These are phyloP conservation scores for Sialia sialis DNA, from an alignment of 2,113 vertebrate species.

Conservation along the genomic window DNA sequence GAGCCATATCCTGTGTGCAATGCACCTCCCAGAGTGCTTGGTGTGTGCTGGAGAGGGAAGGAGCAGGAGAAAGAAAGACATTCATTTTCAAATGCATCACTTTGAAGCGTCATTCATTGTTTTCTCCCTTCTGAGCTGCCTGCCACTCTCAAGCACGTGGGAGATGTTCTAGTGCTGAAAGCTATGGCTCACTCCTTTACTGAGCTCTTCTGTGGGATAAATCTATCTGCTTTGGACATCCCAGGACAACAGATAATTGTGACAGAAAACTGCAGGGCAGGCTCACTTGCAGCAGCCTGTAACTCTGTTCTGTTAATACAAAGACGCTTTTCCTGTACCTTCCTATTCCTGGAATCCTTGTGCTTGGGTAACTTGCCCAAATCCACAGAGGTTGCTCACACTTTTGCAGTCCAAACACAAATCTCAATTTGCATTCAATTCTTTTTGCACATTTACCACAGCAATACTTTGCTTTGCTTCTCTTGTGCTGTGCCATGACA, in stretches of 20 bases:
- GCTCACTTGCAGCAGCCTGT: neutral
- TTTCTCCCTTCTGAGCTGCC: neutral
- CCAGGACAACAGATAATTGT: conserved; percentile 3
- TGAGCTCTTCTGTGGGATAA: neutral
- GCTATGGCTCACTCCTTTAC: neutral
- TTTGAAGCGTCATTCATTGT: conserved; percentile 1
- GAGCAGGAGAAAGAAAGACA: neutral
- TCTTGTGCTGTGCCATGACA: neutral
- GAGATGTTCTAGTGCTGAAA: conserved; percentile 45
- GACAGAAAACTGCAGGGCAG: neutral
- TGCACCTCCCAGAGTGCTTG: neutral
- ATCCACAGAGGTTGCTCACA: neutral
- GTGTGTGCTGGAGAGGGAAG: neutral
- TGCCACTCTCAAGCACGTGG: conserved; percentile 23
- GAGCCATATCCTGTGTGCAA: neutral
- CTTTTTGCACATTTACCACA: neutral
- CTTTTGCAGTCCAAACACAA: neutral
- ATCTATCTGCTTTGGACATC: conserved; percentile 21
- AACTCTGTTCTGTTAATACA: neutral
- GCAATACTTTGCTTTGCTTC: neutral
- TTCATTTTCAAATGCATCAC: neutral
- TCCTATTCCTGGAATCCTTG: neutral
- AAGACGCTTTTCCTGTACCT: neutral
- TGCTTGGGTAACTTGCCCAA: neutral
- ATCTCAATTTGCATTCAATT: neutral